Conservation (phyloP, 2,888 invertebrate species). For the Graphium colonna region DNA sequence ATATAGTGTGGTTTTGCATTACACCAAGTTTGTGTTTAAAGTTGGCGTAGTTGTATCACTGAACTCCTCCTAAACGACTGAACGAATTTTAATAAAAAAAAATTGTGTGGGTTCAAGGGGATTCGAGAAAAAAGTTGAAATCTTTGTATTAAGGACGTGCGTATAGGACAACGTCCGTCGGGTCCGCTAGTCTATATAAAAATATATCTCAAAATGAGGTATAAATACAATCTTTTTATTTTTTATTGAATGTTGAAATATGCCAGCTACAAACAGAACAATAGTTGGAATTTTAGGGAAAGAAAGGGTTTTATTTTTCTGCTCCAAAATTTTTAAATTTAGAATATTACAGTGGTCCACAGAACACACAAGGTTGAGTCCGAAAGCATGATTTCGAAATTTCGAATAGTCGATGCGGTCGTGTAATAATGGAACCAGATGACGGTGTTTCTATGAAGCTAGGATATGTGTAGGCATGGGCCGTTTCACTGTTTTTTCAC, state of each 20-base stretch:
- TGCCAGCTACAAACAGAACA: neutral
- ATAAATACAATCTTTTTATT: neutral
- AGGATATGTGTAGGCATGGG: too few relatives aligned
- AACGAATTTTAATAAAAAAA: too few relatives aligned
- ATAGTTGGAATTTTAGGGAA: neutral
- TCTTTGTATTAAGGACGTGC: too few relatives aligned
- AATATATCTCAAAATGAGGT: neutral
- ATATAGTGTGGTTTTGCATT: too few relatives aligned
- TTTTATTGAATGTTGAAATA: neutral
- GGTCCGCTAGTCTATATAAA: too few relatives aligned
- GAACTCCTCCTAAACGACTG: too few relatives aligned
- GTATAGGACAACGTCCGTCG: too few relatives aligned
- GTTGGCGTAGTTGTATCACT: too few relatives aligned
- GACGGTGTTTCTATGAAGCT: slow-evolving; percentile 60
- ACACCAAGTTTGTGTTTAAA: neutral
- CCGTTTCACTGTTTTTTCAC: too few relatives aligned
- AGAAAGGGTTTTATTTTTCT: neutral
- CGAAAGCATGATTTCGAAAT: neutral
- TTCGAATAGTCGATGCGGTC: slow-evolving; percentile 3
- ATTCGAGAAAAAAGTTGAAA: too few relatives aligned
- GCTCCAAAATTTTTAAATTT: neutral
- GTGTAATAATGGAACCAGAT: slow-evolving; percentile 41
- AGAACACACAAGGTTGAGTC: slow-evolving; percentile 18
- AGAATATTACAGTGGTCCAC: neutral
- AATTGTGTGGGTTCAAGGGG: too few relatives aligned